A percentile compares a stretch with the other conserved stretches of the same genome.
phyloP scores from a whole-genome alignment of 1,140 invertebrate genomes.

The Diorhabda elongata region DNA sequence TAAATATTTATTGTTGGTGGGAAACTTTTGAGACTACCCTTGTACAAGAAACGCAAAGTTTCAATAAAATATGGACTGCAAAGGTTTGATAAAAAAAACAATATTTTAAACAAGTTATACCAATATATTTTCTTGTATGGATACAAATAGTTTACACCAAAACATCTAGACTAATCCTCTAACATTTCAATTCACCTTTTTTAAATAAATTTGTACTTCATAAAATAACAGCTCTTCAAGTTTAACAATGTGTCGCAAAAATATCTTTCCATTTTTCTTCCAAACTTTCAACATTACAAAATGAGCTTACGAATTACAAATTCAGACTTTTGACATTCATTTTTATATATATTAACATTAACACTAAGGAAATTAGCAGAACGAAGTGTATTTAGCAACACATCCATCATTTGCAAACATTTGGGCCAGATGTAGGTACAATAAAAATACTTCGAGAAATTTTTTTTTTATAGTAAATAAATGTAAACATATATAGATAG shows the following conservation, averaged over 20 bases:
- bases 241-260: conserved; percentile 31
- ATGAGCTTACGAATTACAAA: conserved; percentile 36
- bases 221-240: conserved; percentile 37
- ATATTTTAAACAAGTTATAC: conserved; percentile 34
- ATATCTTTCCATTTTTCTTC: conserved; percentile 29
- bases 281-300: conserved; percentile 32
- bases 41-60: too few species aligned
- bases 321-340: conserved; percentile 38
- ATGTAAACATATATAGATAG: too few species aligned
- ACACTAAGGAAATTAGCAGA: too few species aligned
- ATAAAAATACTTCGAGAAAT: too few species aligned
- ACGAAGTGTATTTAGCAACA: too few species aligned
- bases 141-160: conserved; percentile 44
- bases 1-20: too few species aligned
- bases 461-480: too few species aligned
- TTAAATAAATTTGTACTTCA: conserved; percentile 45
- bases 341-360: conserved; percentile 14
- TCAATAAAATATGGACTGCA: too few species aligned
- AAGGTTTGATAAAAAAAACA: background rate
- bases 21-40: too few species aligned
- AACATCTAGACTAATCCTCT: conserved; percentile 41
- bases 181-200: conserved; percentile 36
- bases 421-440: too few species aligned
- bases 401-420: too few species aligned
- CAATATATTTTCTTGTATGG: conserved; percentile 43